Evolutionary conservation across 2,888 invertebrate species (phyloP).

Genomic region (Crepidodera aurea): DNA sequence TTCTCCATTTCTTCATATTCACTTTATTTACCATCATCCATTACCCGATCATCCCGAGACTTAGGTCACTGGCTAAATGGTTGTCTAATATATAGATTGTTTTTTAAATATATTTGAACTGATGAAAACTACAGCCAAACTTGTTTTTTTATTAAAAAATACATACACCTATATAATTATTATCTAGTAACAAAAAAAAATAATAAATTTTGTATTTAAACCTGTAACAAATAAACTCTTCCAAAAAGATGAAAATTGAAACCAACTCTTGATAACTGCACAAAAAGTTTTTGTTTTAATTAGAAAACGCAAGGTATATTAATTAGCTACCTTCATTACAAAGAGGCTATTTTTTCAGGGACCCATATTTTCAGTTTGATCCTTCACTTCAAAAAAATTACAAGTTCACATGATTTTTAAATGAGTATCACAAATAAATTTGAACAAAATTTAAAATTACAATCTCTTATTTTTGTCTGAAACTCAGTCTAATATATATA

Average conservation of each 20-base stretch:
- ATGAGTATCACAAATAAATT: constrained; percentile 7
- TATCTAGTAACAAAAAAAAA: constrained; percentile 1
- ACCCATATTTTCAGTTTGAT: too few species aligned
- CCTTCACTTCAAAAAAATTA: too few species aligned
- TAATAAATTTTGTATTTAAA: background rate
- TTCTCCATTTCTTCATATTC: too few species aligned
- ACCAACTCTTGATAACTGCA: background rate
- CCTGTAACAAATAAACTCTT: background rate
- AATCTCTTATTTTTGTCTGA: background rate
- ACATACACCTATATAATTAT: constrained; percentile 13
- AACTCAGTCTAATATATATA: constrained; percentile 25
- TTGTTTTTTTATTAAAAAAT: constrained; percentile 11
- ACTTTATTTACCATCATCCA: too few species aligned
- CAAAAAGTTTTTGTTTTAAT: background rate
- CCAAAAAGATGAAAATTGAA: background rate
- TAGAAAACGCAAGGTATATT: background rate
- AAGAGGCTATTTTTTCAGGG: background rate
- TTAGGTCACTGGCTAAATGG: too few species aligned
- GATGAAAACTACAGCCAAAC: background rate
- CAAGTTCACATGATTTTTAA: too few species aligned
- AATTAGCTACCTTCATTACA: background rate
- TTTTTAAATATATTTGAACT: too few species aligned
- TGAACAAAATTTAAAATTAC: background rate
- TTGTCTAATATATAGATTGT: too few species aligned
- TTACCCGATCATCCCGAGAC: too few species aligned